Percentiles rank a stretch among this genome's conserved stretches.
Conservation (phyloP, 1,140 invertebrate species). For the Drosophila arizonae region DNA sequence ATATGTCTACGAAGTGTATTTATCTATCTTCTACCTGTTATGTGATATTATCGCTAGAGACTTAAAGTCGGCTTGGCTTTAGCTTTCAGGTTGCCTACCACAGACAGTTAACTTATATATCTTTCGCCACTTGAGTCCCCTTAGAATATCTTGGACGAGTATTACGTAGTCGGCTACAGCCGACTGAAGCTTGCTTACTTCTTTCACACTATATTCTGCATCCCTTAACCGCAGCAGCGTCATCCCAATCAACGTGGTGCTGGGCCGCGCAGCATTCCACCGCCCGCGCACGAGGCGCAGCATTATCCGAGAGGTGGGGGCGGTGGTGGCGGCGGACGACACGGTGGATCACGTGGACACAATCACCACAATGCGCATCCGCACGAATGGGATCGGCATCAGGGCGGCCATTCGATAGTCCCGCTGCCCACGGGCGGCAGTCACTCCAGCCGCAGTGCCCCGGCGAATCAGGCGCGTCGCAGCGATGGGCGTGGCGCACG, state of each 20-base stretch:
- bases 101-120: too few species aligned
- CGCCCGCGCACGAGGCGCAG: constrained; percentile 78
- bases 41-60: too few species aligned
- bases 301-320: constrained; percentile 61
- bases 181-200: not conserved
- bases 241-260: constrained; percentile 83
- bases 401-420: constrained; percentile 70
- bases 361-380: constrained; percentile 63
- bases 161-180: too few species aligned
- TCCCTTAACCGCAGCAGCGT: constrained; percentile 75
- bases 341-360: constrained; percentile 54
- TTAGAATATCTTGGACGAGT: too few species aligned
- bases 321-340: constrained; percentile 20
- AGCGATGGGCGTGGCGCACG: constrained; percentile 66
- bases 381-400: constrained; percentile 78
- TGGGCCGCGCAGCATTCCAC: constrained; percentile 84
- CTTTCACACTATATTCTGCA: not conserved
- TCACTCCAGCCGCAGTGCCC: constrained; percentile 62
- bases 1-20: too few species aligned
- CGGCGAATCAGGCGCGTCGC: constrained; percentile 69
- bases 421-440: constrained; percentile 70
- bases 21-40: too few species aligned
- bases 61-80: too few species aligned
- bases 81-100: too few species aligned
- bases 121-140: too few species aligned